Base-by-base conservation (phyloP, 2,797 vertebrate genomes). In the Sebastes itinus region DNA sequence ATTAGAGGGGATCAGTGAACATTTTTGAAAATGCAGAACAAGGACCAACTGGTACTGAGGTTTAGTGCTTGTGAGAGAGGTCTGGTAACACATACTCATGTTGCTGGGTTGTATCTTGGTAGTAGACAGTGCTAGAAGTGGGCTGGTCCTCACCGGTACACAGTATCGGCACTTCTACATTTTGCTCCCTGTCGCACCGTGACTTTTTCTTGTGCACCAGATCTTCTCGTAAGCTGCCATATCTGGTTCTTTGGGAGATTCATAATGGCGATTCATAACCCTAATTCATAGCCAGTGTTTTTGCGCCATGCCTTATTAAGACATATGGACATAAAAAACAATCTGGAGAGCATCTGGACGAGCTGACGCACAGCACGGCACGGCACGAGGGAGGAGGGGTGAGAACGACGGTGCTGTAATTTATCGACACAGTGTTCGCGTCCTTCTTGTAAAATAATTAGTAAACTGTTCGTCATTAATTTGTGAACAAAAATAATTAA, bases 261-360 rank as follows among this genome's bases (percentile, higher is more conserved):
- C 4, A 0, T 52, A 52, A 52, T 52, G 18, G 46, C 18, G 0
- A 49, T 49, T 49, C 0, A 49, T 20, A 20, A 49, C 46, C 46
- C 3, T 20, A 49, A 49, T 20, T 49, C 7, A 49, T 49, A 49
- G 46, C 16, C 16, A 49, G 46, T 49, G 46, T 18, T 18, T 49
- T 49, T 20, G 18, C 7, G 6, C 46, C 46, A 20, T 49, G 46
- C 46, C 46, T 49, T 49, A 49, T 49, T 20, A 49, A 20, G 46
- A 7, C 46, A 49, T 18, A 0, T 14, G 18, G 46, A 49, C 18
- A 49, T 49, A 49, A 49, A 49, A 49, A 49, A 49, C 18, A 49
- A 49, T 46, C 42, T 49, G 46, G 46, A 49, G 46, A 49, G 46
- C 46, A 49, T 49, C 18, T 49, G 46, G 46, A 49, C 7, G 46